These are phyloP conservation scores for Sinelater perroti DNA, from an alignment of 2,888 invertebrate species.

Conservation along the genomic window DNA sequence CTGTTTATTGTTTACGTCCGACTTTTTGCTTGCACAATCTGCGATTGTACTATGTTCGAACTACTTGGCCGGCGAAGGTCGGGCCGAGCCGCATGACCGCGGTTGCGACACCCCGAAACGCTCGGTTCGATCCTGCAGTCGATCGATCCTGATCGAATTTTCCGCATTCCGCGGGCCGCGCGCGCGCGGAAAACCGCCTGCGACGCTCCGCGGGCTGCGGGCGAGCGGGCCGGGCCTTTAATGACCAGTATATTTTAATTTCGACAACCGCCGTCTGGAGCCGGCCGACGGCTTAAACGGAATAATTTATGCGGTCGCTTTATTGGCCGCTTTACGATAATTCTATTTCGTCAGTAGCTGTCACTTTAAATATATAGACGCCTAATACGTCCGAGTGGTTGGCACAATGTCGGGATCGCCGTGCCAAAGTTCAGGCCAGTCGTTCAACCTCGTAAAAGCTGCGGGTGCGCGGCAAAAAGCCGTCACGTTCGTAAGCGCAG, in stretches of 20 bases:
- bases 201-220: too few relatives aligned
- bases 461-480: constrained; percentile 7
- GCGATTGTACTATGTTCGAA: constrained; percentile 5
- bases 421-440: constrained; percentile 18
- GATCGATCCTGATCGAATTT: constrained; percentile 1
- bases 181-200: not conserved
- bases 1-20: constrained; percentile 25
- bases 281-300: constrained; percentile 8
- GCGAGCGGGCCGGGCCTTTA: constrained; percentile 10
- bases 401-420: constrained; percentile 2
- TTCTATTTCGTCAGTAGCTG: constrained; percentile 15
- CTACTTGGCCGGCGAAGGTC: constrained; percentile 4
- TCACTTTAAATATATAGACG: constrained; percentile 17
- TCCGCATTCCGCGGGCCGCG: constrained; percentile 4
- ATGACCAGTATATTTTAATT: constrained; percentile 7
- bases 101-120: too few relatives aligned
- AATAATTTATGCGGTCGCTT: constrained; percentile 17
- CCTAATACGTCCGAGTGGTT: constrained; percentile 9
- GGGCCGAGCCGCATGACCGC: too few relatives aligned
- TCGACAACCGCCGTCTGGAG: constrained; percentile 12
- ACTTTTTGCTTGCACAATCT: constrained; percentile 18
- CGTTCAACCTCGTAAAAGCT: constrained; percentile 16
- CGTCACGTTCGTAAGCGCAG: constrained; percentile 7
- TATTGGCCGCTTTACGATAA: constrained; percentile 14
- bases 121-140: too few relatives aligned